Evolutionary conservation across 2,888 invertebrate species (phyloP).

Genomic region (Azorinus chamasolen): DNA sequence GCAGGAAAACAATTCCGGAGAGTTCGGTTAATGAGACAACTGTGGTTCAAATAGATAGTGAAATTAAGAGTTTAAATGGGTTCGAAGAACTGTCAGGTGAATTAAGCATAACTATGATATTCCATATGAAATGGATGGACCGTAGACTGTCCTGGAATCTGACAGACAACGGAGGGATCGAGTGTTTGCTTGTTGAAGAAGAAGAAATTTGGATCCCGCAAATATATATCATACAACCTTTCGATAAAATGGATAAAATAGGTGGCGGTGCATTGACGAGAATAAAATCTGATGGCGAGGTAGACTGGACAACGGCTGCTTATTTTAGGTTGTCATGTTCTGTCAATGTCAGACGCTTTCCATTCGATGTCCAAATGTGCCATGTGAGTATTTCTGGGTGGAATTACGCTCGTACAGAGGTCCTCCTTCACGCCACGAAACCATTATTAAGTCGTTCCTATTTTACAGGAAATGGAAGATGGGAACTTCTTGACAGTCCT

Average conservation of each 20-base stretch:
- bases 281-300: slow-evolving; percentile 16
- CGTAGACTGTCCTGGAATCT: slow-evolving; percentile 27
- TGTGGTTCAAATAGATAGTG: not conserved
- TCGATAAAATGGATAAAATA: slow-evolving; percentile 11
- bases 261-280: slow-evolving; percentile 14
- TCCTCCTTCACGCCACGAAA: not conserved
- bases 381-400: slow-evolving; percentile 6
- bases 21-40: slow-evolving; percentile 14
- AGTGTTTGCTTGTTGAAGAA: slow-evolving; percentile 10
- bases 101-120: slow-evolving; percentile 21
- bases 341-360: slow-evolving; percentile 42
- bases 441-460: not conserved
- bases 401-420: slow-evolving; percentile 3
- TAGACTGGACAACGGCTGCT: slow-evolving; percentile 18
- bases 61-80: slow-evolving; percentile 28
- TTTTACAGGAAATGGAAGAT: slow-evolving; percentile 35
- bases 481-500: slow-evolving; percentile 1
- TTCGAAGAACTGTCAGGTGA: slow-evolving; percentile 54
- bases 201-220: slow-evolving; percentile 44
- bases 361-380: slow-evolving; percentile 45
- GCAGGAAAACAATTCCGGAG: slow-evolving; percentile 19
- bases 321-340: slow-evolving; percentile 30
- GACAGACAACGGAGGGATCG: not conserved
- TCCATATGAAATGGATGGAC: slow-evolving; percentile 27
- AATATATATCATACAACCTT: slow-evolving; percentile 24